Evolutionary conservation across 2,113 vertebrate species (phyloP), one percentile per base, ranked within the genome.

Genomic region (Cyanocitta stelleri): DNA sequence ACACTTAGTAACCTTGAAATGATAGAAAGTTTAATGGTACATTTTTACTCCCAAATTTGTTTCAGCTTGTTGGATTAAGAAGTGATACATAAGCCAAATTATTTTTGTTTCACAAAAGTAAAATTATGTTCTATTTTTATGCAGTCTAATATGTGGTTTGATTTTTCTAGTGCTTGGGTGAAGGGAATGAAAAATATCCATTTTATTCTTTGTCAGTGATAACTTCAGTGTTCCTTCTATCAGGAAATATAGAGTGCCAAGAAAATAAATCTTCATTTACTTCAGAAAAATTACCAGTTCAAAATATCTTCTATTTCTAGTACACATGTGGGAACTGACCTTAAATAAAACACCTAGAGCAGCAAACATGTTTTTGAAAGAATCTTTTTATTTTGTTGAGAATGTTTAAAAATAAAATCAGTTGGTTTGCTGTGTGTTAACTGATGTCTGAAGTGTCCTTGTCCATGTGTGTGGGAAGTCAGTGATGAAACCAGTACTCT

Each of bases 381-480:
- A 59, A 35, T 35, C 18, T 69, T 69, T 85, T 73, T 44, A 10
- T 64, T 83, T 84, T 29, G 55, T 78, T 16, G 43, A 24, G 59
- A 75, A 48, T 32, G 6, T 89, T 84, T 81, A 24, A 77, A 89
- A 94, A 59, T 64, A 16, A 19, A 90, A 17, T 24, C 3, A 49
- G 5, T 58, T 88, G 3, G 2, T 62, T 92, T 86, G 16, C 41
- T 76, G 19, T 43, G 59, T 6, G 1, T 74, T 61, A 29, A 26
- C 12, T 26, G 15, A 4, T 66, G 43, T 39, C 32, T 83, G 52
- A 81, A 84, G 13, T 0, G 3, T 52, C 16, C 35, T 90, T 69
- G 32, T 77, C 19, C 0, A 0, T 1, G 1, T 30, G 11, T 14
- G 1, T 64, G 54, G 33, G 52, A 51, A n/a, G 39, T 51, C 24